A percentile compares a stretch with the other conserved stretches of the same genome.
Conservation (phyloP, 1,140 invertebrate species). For the Polypedilum pembai region DNA sequence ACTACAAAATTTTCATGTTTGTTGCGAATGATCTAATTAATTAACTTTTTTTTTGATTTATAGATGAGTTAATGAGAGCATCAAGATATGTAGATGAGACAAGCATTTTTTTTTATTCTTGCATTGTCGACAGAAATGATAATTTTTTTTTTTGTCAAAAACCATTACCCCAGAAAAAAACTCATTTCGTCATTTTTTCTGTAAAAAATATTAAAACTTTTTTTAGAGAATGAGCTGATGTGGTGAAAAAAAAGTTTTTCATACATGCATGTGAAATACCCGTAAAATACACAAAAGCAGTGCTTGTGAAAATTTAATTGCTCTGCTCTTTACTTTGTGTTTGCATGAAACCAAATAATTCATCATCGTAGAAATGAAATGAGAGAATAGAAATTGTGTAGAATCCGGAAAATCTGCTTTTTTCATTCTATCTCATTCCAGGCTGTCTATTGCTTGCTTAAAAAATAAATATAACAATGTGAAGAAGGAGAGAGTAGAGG, state of each 20-base stretch:
- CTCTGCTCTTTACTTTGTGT: conserved; percentile 6
- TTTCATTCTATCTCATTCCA: not conserved
- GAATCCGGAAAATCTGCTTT: not conserved
- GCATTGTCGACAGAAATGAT: not conserved
- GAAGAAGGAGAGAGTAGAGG: not conserved
- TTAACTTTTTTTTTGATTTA: too few species aligned
- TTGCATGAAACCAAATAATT: conserved; percentile 18
- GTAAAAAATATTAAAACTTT: not conserved
- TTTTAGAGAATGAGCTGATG: not conserved
- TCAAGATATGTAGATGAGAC: too few species aligned
- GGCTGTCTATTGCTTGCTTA: not conserved
- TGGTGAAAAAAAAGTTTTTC: not conserved
- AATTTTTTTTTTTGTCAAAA: conserved; percentile 2
- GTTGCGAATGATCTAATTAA: too few species aligned
- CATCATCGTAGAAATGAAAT: conserved; percentile 18
- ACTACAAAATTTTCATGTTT: too few species aligned
- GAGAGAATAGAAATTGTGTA: not conserved
- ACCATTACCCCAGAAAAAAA: not conserved
- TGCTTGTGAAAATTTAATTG: conserved; percentile 18
- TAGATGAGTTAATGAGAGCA: too few species aligned
- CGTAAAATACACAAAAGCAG: conserved; percentile 12
- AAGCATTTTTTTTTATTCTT: too few species aligned
- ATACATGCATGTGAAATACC: not conserved
- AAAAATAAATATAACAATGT: not conserved
- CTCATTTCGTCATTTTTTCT: too few species aligned